phyloP scores from a whole-genome alignment of 1,140 invertebrate species.

The Atta cephalotes region DNA sequence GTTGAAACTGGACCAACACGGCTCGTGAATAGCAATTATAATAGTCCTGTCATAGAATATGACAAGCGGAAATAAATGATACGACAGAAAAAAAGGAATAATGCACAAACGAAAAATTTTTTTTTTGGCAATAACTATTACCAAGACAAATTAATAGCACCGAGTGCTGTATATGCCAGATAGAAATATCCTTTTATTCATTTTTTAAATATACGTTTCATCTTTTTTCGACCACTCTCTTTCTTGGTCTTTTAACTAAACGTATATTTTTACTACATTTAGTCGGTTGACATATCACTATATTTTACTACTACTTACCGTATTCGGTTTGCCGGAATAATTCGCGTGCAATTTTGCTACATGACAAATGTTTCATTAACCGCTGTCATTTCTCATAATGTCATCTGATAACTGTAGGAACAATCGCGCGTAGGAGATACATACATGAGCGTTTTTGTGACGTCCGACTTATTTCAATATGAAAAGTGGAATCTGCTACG shows the following conservation, averaged over 20 bases:
- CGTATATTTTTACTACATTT: constrained; percentile 59
- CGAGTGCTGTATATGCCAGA: background rate
- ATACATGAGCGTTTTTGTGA: constrained; percentile 19
- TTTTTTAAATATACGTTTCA: constrained; percentile 34
- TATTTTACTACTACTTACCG: constrained; percentile 51
- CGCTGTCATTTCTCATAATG: constrained; percentile 49
- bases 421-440: background rate
- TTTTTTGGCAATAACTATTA: constrained; percentile 31
- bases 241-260: constrained; percentile 34
- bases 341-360: constrained; percentile 32
- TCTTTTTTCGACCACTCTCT: background rate
- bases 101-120: constrained; percentile 65
- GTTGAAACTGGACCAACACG: constrained; percentile 5
- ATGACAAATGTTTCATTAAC: constrained; percentile 59
- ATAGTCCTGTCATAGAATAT: constrained; percentile 54
- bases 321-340: constrained; percentile 19
- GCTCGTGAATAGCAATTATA: constrained; percentile 54
- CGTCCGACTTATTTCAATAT: constrained; percentile 15
- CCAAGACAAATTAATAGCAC: constrained; percentile 58
- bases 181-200: constrained; percentile 24
- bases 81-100: constrained; percentile 24
- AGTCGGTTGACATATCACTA: constrained; percentile 26
- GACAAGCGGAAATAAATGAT: constrained; percentile 21
- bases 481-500: constrained; percentile 28
- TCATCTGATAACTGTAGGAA: constrained; percentile 32